Evolutionary conservation across 2,888 invertebrate genomes (phyloP).

Genomic region (Mamestra brassicae): DNA sequence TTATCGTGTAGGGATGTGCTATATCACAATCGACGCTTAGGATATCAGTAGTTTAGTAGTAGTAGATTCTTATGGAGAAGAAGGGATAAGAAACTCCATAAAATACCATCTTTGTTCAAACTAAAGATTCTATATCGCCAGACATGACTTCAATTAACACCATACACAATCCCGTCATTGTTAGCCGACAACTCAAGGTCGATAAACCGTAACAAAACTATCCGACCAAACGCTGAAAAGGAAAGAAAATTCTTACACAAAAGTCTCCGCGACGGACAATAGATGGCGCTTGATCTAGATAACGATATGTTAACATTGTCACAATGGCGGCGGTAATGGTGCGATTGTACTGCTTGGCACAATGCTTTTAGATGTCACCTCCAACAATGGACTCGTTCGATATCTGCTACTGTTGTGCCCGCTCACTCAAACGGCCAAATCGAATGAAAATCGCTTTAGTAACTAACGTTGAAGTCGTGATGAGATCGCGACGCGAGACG

Average conservation of each 20-base stretch:
- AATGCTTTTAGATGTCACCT: slow-evolving; percentile 90
- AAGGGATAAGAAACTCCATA: too few relatives aligned
- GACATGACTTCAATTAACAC: slow-evolving; percentile 55
- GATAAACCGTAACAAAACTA: slow-evolving; percentile 76
- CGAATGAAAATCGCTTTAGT: slow-evolving; percentile 79
- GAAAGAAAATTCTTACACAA: slow-evolving; percentile 80
- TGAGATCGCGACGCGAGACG: slow-evolving; percentile 22
- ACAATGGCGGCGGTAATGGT: slow-evolving; percentile 90
- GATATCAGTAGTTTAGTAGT: too few relatives aligned
- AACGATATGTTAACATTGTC: slow-evolving; percentile 91
- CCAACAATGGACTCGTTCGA: slow-evolving; percentile 86
- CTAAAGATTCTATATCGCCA: neutral
- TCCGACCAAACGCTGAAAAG: slow-evolving; percentile 75
- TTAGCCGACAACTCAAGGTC: slow-evolving; percentile 59
- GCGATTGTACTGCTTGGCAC: slow-evolving; percentile 88
- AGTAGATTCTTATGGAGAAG: too few relatives aligned
- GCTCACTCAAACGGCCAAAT: slow-evolving; percentile 81
- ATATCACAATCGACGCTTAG: neutral
- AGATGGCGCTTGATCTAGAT: slow-evolving; percentile 90
- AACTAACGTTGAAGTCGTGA: slow-evolving; percentile 52
- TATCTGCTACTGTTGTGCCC: slow-evolving; percentile 85
- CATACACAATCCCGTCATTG: slow-evolving; percentile 39
- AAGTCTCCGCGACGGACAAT: slow-evolving; percentile 86
- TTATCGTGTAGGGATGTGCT: neutral
- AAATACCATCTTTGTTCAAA: neutral